Percentiles rank a stretch among this genome's conserved stretches.
phyloP scores from a whole-genome alignment of 2,797 vertebrate species.

The Gymnoscopelus microlampas region DNA sequence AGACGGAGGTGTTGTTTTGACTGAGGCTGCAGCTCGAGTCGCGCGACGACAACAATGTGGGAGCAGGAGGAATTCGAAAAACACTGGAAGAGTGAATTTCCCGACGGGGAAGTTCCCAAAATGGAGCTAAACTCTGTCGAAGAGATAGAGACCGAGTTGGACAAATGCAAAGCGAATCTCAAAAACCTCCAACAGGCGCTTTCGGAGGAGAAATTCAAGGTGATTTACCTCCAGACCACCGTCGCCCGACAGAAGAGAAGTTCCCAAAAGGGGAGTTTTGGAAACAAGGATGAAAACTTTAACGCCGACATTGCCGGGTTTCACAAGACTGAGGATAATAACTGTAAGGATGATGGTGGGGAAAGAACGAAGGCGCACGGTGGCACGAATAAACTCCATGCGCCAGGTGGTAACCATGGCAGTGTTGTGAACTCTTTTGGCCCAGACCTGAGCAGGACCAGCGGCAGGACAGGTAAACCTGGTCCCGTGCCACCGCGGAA shows the following conservation, averaged over 20 bases:
- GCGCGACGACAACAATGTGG: constrained; percentile 80
- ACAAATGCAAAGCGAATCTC: constrained; percentile 83
- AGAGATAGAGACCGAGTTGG: constrained; percentile 89
- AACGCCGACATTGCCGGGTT: constrained; percentile 30
- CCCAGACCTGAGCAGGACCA: constrained; percentile 64
- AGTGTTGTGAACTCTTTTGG: constrained; percentile 36
- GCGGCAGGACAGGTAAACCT: constrained; percentile 72
- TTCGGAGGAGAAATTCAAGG: constrained; percentile 93
- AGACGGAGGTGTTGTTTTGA: not conserved
- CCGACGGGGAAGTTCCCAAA: constrained; percentile 84
- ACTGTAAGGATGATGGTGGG: constrained; percentile 12
- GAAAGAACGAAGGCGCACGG: constrained; percentile 32
- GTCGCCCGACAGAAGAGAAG: constrained; percentile 73
- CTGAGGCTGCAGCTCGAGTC: constrained; percentile 5
- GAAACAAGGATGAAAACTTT: constrained; percentile 62
- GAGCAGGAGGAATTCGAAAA: constrained; percentile 89
- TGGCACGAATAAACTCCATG: constrained; percentile 28
- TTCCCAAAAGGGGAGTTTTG: constrained; percentile 48
- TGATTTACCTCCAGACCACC: constrained; percentile 90
- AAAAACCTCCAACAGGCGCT: constrained; percentile 87
- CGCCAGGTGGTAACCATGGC: constrained; percentile 37
- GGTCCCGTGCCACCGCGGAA: constrained; percentile 74
- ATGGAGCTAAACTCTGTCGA: constrained; percentile 85
- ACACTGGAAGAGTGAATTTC: constrained; percentile 92
- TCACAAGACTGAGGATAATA: constrained; percentile 4